phyloP scores from a whole-genome alignment of 2,113 vertebrate genomes.

The Salvelinus alpinus region DNA sequence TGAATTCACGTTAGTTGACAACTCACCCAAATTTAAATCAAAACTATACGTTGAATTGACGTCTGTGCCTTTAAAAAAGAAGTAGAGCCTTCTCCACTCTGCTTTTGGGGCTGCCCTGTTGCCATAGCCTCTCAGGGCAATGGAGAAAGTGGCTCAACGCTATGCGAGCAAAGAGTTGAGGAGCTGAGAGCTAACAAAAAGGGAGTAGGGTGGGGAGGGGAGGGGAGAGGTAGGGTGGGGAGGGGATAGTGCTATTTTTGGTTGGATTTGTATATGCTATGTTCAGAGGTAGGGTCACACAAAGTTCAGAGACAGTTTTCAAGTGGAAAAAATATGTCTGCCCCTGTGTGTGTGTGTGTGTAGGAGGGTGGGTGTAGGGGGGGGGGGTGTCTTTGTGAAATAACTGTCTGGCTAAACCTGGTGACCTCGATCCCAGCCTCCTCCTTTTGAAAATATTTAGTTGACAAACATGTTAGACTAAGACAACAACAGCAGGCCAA shows the following conservation, averaged over 20 bases:
- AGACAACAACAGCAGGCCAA: not conserved
- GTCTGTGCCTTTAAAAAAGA: too few species aligned
- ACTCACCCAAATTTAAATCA: too few species aligned
- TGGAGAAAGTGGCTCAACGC: not conserved
- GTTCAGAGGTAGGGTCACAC: slow-evolving; percentile 31
- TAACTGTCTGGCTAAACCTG: slow-evolving; percentile 6
- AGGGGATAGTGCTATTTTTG: not conserved
- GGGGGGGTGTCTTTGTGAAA: too few species aligned
- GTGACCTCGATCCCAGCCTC: not conserved
- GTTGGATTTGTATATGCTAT: slow-evolving; percentile 16
- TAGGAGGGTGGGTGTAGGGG: not conserved
- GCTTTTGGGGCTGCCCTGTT: not conserved
- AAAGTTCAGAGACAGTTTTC: slow-evolving; percentile 32
- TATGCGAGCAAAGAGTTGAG: not conserved
- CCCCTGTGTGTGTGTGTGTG: not conserved
- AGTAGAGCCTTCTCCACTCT: not conserved
- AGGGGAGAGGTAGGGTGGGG: not conserved
- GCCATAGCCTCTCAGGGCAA: not conserved
- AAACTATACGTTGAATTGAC: too few species aligned
- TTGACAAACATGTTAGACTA: not conserved
- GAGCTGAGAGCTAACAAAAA: not conserved
- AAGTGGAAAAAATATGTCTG: slow-evolving; percentile 28
- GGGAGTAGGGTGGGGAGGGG: not conserved
- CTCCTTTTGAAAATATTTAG: not conserved
- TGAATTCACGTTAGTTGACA: too few species aligned